Percentiles rank a stretch among this genome's conserved stretches.
These are phyloP conservation scores for Xiphorhynchus elegans DNA, from an alignment of 2,113 vertebrate genomes.

Conservation along the genomic window DNA sequence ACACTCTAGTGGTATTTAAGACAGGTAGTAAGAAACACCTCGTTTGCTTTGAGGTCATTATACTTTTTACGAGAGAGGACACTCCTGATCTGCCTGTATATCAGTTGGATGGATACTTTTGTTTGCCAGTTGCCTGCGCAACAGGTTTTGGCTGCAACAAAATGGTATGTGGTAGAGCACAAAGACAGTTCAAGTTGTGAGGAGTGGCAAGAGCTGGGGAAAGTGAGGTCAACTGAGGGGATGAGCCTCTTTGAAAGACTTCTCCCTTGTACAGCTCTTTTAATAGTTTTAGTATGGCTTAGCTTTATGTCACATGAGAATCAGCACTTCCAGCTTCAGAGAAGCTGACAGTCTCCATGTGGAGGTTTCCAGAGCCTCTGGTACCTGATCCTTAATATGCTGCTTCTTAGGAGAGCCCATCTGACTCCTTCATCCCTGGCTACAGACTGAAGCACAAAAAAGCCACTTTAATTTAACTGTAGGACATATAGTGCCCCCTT, in stretches of 20 bases:
- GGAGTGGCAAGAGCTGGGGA: background rate
- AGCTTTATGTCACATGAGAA: background rate
- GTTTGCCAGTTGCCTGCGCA: background rate
- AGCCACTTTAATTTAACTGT: background rate
- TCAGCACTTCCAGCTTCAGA: background rate
- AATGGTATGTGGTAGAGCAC: background rate
- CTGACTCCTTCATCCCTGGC: background rate
- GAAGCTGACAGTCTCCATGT: background rate
- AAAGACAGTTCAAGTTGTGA: background rate
- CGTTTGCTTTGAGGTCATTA: background rate
- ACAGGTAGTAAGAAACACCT: background rate
- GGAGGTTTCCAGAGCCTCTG: background rate
- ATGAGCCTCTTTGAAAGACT: background rate
- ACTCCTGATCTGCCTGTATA: background rate
- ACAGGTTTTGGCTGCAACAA: background rate
- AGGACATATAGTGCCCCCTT: background rate
- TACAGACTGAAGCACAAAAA: background rate
- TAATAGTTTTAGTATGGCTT: background rate
- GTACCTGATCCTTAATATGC: background rate
- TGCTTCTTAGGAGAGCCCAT: background rate
- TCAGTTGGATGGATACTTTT: background rate
- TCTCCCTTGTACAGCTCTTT: background rate
- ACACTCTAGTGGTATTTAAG: background rate
- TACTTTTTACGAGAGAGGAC: background rate
- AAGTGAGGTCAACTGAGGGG: background rate